Evolutionary conservation across 2,888 invertebrate species (phyloP), one percentile per base, ranked within the genome.

Genomic region (Tipula lateralis): DNA sequence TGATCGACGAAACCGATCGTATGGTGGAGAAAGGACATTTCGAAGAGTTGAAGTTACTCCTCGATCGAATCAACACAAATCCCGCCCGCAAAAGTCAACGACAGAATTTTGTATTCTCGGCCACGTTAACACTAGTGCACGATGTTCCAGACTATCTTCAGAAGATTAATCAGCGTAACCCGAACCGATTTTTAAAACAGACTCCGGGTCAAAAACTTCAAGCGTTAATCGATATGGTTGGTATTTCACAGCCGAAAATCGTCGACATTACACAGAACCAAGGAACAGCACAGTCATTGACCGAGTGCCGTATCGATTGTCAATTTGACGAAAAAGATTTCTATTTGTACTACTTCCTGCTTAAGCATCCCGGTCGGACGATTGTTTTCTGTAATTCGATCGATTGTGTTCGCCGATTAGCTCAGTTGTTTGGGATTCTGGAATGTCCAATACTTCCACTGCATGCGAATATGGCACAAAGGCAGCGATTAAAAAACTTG

Each of bases 1-100:
- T 97, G 0, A 96, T 99, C 87, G 99, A 99, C 90, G 99, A 99
- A 91, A 99, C 99, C 0, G 99, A 99, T 90, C 93, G 99, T 85
- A 99, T 99, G 99, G 91, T 99, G 16, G 99, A 99, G 89, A 94
- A 94, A 86, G 97, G 97, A 0, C 99, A 99, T 89, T 99, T 99
- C 89, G 94, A 96, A 86, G 99, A 99, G 90, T 89, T 99, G 1
- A 93, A 95, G 29, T 92, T 94, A 13, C 90, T 99, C 50, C 89
- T 99, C 3, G 95, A 95, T 86, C 91, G 94, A 0, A 91, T 99
- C 5, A 98, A 99, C 89, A 90, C 91, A 13, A 94, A 95, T 87
- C 93, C 93, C 50, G 88, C 87, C 0, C 92, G 92, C 66, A 91
- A 92, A 24, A 90, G 91, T 84, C 88, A 91, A 39, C 91, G 99